Evolutionary conservation across 2,888 invertebrate species (phyloP), one percentile per base, ranked within the genome.

Genomic region (Zeuzera pyrina): DNA sequence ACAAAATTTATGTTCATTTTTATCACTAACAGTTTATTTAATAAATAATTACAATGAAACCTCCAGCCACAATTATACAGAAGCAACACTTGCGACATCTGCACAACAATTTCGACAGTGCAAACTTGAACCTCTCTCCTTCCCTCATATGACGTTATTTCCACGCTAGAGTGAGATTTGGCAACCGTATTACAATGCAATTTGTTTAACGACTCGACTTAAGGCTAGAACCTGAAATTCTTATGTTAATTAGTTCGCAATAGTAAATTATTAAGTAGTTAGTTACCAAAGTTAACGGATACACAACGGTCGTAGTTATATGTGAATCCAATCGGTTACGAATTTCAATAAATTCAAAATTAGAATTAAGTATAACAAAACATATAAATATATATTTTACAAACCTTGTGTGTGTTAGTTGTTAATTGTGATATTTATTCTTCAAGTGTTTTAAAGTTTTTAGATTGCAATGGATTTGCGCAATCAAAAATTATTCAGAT

Each of bases 181-280:
- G 53, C 5, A 14, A 64, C 65, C 64, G 57, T 66, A 66, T 63
- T 15, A 28, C 28, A 63, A 67, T 69, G 65, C 62, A 53, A 59
- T 49, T n/a, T n/a, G n/a, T 63, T 61, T 61, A 71, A 66, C 66
- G 60, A 62, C 60, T 69, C 57, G 54, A 61, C 64, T 45, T 68
- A 66, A 78, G 70, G 74, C 59, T 71, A 74, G 66, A 70, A 77
- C 73, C 78, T 78, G 79, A 79, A 79, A 76, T 77, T 69, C 62
- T 72, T 77, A 81, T 81, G 78, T 57, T 74, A 81, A 81, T 81
- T 60, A 69, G 52, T 64, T 70, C 71, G 76, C 78, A 71, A 71
- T 68, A 60, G 67, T 67, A 25, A 15, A 64, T 76, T 76, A 77
- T 78, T 81, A 67, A 52, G 59, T 51, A 50, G 53, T 53, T 76